Conservation (phyloP, 2,113 vertebrate genomes). For the Blennius ocellaris region DNA sequence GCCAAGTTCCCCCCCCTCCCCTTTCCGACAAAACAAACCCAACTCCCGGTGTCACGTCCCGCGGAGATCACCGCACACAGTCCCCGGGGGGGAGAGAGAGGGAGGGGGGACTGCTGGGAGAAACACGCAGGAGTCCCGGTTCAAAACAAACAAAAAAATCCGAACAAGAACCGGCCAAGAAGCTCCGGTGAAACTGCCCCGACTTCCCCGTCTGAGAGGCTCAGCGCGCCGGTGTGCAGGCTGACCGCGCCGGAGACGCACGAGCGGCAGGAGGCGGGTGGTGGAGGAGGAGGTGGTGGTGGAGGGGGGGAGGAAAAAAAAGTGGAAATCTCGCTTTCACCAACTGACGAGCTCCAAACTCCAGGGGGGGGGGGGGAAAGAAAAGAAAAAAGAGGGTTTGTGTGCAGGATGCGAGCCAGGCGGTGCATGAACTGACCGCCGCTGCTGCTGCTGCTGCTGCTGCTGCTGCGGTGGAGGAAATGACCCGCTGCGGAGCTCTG, state of each 20-base stretch:
- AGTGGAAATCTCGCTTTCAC: conserved; percentile 1
- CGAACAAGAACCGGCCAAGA: too few species aligned
- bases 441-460: conserved; percentile 8
- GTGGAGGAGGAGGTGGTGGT: too few species aligned
- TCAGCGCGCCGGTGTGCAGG: conserved; percentile 34
- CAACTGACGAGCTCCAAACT: conserved; percentile 21
- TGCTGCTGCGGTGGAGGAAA: background rate
- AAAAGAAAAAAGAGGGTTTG: background rate
- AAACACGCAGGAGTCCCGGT: background rate
- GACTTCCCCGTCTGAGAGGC: conserved; percentile 43
- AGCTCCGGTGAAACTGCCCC: conserved; percentile 4
- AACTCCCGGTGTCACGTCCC: background rate
- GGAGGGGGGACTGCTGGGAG: too few species aligned
- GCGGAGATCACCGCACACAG: too few species aligned
- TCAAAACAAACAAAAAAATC: accelerated
- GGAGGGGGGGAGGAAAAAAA: background rate
- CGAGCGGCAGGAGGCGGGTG: too few species aligned
- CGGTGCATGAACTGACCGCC: conserved; percentile 8
- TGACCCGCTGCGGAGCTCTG: conserved; percentile 3
- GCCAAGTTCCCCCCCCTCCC: conserved; percentile 32
- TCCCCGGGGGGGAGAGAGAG: too few species aligned
- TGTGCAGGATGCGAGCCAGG: conserved; percentile 13
- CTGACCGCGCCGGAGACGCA: conserved; percentile 51
- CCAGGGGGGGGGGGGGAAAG: background rate
- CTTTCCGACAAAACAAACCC: conserved; percentile 31